Conservation (phyloP, 2,888 invertebrate species). For the Callosobruchus maculatus region DNA sequence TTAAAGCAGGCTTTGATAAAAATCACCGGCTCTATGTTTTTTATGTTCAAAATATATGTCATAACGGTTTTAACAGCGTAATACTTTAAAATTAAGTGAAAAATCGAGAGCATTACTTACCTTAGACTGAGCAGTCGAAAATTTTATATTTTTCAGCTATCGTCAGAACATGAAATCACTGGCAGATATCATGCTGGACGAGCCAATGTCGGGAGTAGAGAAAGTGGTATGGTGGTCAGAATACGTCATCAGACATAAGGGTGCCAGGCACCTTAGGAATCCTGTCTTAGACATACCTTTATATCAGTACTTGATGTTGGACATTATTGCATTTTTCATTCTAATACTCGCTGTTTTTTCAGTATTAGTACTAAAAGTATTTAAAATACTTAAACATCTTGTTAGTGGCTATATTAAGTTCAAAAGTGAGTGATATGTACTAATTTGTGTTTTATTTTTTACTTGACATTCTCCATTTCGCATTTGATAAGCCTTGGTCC, state of each 20-base stretch:
- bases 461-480: too few species aligned
- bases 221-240: constrained; percentile 39
- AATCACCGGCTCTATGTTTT: too few species aligned
- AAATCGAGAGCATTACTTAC: too few species aligned
- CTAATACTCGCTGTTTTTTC: neutral
- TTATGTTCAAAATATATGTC: too few species aligned
- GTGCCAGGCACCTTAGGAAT: constrained; percentile 28
- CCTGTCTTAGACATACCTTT: constrained; percentile 25
- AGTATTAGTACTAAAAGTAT: neutral
- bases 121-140: too few species aligned
- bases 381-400: neutral
- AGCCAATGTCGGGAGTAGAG: constrained; percentile 33
- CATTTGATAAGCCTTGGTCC: too few species aligned
- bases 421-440: neutral
- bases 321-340: constrained; percentile 20
- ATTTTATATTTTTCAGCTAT: constrained; percentile 24
- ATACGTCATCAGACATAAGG: constrained; percentile 35
- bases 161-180: constrained; percentile 24
- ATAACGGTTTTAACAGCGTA: too few species aligned
- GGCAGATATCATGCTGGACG: constrained; percentile 25
- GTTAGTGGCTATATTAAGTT: neutral
- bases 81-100: too few species aligned
- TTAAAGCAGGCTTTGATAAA: too few species aligned
- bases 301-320: constrained; percentile 31
- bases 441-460: too few species aligned